Percentiles rank a stretch among this genome's conserved stretches.
phyloP scores from a whole-genome alignment of 2,888 invertebrate species.

The Agrochola litura region DNA sequence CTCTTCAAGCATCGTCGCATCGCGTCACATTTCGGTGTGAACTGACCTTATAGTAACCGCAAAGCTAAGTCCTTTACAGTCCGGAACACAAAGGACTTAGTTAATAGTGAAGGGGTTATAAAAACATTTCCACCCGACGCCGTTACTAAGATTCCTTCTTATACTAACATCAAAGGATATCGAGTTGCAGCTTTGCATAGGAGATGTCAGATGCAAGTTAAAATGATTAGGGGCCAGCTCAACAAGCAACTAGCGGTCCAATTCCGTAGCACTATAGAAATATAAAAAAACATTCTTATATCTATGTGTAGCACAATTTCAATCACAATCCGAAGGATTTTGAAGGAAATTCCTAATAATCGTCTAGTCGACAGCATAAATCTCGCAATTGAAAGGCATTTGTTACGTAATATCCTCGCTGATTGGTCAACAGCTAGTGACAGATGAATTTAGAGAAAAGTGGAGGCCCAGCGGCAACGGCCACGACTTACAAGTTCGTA shows the following conservation, averaged over 20 bases:
- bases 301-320: neutral
- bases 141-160: neutral
- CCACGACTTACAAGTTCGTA: neutral
- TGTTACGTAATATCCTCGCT: neutral
- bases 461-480: neutral
- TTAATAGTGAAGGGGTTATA: constrained; percentile 20
- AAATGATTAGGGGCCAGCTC: neutral
- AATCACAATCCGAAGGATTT: neutral
- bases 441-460: neutral
- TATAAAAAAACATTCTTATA: no score
- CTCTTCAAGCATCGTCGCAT: no score
- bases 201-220: constrained; percentile 7
- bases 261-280: no score
- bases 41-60: neutral
- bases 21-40: no score
- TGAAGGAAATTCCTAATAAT: neutral
- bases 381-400: neutral
- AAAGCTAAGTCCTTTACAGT: neutral
- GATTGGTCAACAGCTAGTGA: neutral
- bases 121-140: constrained; percentile 19
- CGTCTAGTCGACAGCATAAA: neutral
- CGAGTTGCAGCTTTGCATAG: constrained; percentile 6
- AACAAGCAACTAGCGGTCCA: neutral
- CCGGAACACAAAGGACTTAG: constrained; percentile 1
- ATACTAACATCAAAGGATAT: constrained; percentile 33